phyloP scores from a whole-genome alignment of 2,888 invertebrate species.

The Pimpla rufipes region DNA sequence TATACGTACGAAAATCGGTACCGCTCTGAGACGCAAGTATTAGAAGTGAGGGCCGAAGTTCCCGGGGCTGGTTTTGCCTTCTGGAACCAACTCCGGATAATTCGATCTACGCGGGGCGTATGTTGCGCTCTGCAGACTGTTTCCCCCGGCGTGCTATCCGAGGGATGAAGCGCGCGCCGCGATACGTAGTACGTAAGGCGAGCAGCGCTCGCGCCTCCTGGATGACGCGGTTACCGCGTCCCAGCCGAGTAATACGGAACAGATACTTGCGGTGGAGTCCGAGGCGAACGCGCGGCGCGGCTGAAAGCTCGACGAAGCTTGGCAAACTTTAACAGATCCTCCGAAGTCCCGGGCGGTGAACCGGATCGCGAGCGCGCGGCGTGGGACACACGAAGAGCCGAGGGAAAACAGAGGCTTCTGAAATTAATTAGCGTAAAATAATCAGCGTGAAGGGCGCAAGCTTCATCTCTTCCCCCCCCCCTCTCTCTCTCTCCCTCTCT shows the following conservation, averaged over 20 bases:
- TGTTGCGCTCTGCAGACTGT: not conserved
- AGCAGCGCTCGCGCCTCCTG: not conserved
- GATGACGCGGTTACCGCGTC: not conserved
- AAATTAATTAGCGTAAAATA: slow-evolving; percentile 66
- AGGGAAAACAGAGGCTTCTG: slow-evolving; percentile 48
- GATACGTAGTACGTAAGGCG: slow-evolving; percentile 1
- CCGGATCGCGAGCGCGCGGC: not conserved
- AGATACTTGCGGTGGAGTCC: not conserved
- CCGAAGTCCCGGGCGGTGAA: slow-evolving; percentile 3
- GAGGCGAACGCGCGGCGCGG: not conserved
- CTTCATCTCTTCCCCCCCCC: not conserved
- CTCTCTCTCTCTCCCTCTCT: no score
- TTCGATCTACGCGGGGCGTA: slow-evolving; percentile 17
- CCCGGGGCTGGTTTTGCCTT: not conserved
- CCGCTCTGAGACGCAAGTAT: not conserved
- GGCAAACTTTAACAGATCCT: slow-evolving; percentile 35
- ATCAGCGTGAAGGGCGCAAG: slow-evolving; percentile 31
- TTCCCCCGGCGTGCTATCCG: not conserved
- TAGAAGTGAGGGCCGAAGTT: not conserved
- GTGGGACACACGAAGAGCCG: slow-evolving; percentile 16
- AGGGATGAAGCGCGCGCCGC: not conserved
- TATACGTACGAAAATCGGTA: slow-evolving; percentile 15
- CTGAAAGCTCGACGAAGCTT: not conserved
- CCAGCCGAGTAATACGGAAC: not conserved
- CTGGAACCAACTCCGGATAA: slow-evolving; percentile 25